Conservation (phyloP, 1,140 invertebrate species). For the Drosophila biarmipes region DNA sequence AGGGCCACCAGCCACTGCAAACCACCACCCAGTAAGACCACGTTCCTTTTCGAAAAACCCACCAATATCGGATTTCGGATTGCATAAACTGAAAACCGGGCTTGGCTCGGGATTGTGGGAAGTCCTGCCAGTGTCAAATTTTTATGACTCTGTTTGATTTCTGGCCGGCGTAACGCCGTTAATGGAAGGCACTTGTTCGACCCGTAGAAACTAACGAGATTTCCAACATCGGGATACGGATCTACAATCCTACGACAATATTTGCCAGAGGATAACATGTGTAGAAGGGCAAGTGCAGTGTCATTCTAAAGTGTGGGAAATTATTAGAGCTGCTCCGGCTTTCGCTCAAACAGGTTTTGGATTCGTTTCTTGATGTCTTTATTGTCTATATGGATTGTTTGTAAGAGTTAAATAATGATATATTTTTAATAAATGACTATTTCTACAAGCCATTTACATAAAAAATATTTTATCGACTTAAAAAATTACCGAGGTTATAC, state of each 20-base stretch:
- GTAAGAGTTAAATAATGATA: no score
- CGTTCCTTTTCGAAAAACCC: conserved; percentile 23
- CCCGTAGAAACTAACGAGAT: conserved; percentile 63
- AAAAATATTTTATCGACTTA: no score
- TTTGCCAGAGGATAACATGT: conserved; percentile 27
- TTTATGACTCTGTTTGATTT: conserved; percentile 83
- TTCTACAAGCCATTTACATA: no score
- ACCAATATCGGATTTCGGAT: conserved; percentile 71
- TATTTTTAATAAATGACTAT: no score
- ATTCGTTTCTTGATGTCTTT: neutral
- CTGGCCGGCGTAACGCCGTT: conserved; percentile 60
- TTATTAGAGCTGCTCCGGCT: neutral
- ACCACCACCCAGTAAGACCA: conserved; percentile 30
- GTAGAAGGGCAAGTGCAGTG: conserved; percentile 18
- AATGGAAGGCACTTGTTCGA: conserved; percentile 79
- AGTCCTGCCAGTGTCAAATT: conserved; percentile 75
- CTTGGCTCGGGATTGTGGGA: conserved; percentile 50
- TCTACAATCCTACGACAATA: conserved; percentile 8
- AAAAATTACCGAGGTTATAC: no score
- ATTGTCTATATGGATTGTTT: no score
- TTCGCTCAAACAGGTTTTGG: neutral
- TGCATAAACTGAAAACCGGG: conserved; percentile 14
- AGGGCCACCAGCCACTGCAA: conserved; percentile 23
- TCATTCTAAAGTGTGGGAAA: conserved; percentile 42
- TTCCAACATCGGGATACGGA: conserved; percentile 25